phyloP scores from a whole-genome alignment of 2,888 invertebrate species.

The Pristionchus arcanus region DNA sequence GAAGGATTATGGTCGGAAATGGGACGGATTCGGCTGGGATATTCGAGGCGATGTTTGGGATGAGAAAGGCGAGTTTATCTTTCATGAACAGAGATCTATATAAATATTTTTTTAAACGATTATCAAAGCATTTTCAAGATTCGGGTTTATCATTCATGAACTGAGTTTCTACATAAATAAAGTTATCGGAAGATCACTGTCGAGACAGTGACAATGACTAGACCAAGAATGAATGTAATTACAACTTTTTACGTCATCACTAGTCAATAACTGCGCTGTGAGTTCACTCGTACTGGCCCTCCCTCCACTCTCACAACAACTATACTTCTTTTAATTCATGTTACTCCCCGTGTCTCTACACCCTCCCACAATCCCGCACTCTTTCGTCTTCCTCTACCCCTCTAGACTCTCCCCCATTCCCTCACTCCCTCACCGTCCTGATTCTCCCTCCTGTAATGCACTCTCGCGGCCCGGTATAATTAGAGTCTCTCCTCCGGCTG shows the following conservation, averaged over 20 bases:
- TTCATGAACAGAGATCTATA: neutral
- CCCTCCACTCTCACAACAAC: neutral
- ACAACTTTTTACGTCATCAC: neutral
- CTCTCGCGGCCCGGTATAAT: constrained; percentile 18
- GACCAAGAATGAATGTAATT: neutral
- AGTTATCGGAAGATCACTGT: neutral
- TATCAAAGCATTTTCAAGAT: too few relatives aligned
- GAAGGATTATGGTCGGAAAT: constrained; percentile 2
- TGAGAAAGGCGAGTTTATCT: neutral
- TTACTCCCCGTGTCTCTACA: neutral
- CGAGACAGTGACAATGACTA: neutral
- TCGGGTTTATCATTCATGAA: neutral
- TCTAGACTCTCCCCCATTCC: neutral
- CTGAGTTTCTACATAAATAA: neutral
- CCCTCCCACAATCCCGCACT: neutral
- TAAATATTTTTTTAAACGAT: too few relatives aligned
- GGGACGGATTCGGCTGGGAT: neutral
- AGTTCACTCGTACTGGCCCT: neutral
- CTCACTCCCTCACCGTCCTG: neutral
- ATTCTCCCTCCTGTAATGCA: constrained; percentile 19
- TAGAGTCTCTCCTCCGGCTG: constrained; percentile 6
- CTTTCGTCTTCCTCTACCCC: neutral
- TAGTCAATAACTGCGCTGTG: neutral
- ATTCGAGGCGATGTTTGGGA: neutral
- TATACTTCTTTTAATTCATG: constrained; percentile 39